A percentile compares a stretch with the other conserved stretches of the same genome.
Evolutionary conservation across 2,113 vertebrate genomes (phyloP).

Genomic region (Scomber colias): DNA sequence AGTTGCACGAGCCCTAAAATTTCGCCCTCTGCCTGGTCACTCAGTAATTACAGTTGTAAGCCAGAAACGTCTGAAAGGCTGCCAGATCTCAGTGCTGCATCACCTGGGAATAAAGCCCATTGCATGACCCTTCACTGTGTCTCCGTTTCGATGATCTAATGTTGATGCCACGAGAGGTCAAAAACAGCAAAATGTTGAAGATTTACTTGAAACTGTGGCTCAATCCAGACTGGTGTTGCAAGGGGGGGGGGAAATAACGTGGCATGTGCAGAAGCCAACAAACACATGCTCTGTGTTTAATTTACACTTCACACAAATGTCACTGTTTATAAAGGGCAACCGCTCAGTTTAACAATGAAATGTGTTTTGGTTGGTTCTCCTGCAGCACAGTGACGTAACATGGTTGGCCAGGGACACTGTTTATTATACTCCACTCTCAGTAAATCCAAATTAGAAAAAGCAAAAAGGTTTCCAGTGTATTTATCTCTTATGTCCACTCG

Average conservation of each 20-base stretch:
- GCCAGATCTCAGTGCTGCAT: constrained; percentile 33
- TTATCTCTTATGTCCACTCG: not conserved
- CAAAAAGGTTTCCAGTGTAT: constrained; percentile 22
- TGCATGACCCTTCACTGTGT: constrained; percentile 42
- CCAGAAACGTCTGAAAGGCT: constrained; percentile 28
- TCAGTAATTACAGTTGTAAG: constrained; percentile 64
- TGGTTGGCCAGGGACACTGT: not conserved
- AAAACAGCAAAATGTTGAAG: constrained; percentile 19
- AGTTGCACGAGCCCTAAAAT: constrained; percentile 3
- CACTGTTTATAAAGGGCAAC: not conserved
- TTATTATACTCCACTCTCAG: constrained; percentile 8
- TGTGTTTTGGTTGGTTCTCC: not conserved
- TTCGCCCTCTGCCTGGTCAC: constrained; percentile 15
- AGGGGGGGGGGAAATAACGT: not conserved
- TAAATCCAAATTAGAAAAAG: constrained; percentile 44
- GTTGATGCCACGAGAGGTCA: constrained; percentile 34
- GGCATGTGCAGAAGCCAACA: not conserved
- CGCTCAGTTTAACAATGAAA: constrained; percentile 6
- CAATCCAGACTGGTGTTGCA: not conserved
- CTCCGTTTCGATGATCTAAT: constrained; percentile 24
- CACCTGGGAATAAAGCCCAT: constrained; percentile 54
- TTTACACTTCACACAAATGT: not conserved
- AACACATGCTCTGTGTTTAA: not conserved
- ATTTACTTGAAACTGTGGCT: not conserved
- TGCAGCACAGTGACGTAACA: constrained; percentile 9